Evolutionary conservation across 2,113 vertebrate genomes (phyloP).

Genomic region (Otocyon megalotis): DNA sequence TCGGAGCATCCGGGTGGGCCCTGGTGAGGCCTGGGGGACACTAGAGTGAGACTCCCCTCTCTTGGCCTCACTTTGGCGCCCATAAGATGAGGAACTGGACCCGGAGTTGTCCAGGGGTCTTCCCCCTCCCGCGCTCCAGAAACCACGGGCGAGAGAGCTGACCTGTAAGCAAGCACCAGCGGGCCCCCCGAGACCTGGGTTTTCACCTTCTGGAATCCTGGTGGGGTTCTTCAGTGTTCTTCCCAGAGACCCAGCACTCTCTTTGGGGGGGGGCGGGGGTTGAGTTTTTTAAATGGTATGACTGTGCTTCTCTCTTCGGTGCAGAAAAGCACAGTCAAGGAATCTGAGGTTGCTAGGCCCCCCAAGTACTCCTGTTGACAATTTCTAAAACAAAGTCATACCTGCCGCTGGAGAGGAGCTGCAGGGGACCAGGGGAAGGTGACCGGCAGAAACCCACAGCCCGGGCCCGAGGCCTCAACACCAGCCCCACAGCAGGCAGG

Average conservation of each 20-base stretch:
- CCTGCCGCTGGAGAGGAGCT: background rate
- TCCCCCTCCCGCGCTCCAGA: background rate
- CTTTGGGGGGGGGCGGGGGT: background rate
- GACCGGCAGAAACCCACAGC: accelerated
- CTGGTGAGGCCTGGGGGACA: accelerated
- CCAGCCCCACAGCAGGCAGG: accelerated
- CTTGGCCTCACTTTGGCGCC: background rate
- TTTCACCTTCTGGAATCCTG: background rate
- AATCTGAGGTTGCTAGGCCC: background rate
- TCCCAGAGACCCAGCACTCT: background rate
- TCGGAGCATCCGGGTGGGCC: background rate
- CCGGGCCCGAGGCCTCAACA: accelerated
- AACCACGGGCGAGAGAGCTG: background rate
- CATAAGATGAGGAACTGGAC: background rate
- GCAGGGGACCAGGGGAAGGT: background rate
- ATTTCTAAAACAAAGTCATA: background rate
- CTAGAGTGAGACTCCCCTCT: background rate
- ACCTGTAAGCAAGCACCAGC: accelerated
- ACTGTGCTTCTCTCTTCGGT: background rate
- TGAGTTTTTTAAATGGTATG: background rate
- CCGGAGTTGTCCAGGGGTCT: accelerated
- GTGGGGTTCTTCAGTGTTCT: background rate
- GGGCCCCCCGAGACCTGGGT: background rate
- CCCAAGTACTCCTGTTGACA: background rate
- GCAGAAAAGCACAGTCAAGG: background rate